Percentiles rank a stretch among this genome's conserved stretches.
phyloP scores from a whole-genome alignment of 1,140 invertebrate genomes.

The Helicoverpa armigera region DNA sequence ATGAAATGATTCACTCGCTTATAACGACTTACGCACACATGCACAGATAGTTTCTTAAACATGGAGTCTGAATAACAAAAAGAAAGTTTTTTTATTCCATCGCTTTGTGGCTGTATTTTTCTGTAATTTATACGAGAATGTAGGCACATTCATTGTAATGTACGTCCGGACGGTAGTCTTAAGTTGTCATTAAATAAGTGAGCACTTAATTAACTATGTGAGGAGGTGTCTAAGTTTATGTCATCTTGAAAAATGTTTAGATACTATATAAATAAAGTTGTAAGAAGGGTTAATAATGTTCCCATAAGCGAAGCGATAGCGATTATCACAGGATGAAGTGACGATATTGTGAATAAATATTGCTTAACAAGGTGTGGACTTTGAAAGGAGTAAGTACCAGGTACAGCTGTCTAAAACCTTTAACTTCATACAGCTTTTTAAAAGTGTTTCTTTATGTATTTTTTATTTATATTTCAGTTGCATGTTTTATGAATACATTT shows the following conservation, averaged over 20 bases:
- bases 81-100: conserved; percentile 42
- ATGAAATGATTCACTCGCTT: conserved; percentile 77
- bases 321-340: too few species aligned
- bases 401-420: neutral
- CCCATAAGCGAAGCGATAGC: too few species aligned
- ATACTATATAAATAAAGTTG: neutral
- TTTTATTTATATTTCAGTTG: neutral
- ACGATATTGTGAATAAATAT: neutral
- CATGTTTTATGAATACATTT: too few species aligned
- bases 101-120: conserved; percentile 32
- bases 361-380: conserved; percentile 15
- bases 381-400: too few species aligned
- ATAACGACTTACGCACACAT: conserved; percentile 44
- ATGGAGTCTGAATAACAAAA: conserved; percentile 38
- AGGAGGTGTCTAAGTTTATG: conserved; percentile 28
- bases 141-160: conserved; percentile 26
- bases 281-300: too few species aligned
- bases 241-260: conserved; percentile 20
- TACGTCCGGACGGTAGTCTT: neutral
- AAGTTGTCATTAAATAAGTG: conserved; percentile 13
- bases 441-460: neutral
- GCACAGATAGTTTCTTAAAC: conserved; percentile 50
- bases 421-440: neutral
- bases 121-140: conserved; percentile 35
- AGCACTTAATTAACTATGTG: conserved; percentile 22